Conservation (phyloP, 2,113 vertebrate species). For the Albula glossodonta region DNA sequence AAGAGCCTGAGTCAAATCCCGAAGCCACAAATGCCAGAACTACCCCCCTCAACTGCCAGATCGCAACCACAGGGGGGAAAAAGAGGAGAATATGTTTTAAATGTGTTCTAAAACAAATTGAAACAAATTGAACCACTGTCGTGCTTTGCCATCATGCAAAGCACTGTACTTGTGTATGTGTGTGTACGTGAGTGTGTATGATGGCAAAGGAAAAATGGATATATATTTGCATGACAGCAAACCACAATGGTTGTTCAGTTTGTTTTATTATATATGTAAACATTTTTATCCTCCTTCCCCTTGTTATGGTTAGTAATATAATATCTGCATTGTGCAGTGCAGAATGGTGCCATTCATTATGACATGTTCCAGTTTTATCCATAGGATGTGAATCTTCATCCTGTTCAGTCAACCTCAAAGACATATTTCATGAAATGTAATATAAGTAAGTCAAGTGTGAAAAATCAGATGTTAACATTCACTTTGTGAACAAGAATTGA, state of each 20-base stretch:
- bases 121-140: no score
- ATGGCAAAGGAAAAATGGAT: no score
- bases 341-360: background rate
- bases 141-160: no score
- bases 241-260: background rate
- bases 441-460: background rate
- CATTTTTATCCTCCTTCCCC: background rate
- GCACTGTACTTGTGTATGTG: no score
- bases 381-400: background rate
- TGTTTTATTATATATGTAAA: background rate
- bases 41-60: background rate
- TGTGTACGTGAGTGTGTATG: no score
- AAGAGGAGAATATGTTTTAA: background rate
- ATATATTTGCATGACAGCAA: background rate
- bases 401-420: background rate
- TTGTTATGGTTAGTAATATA: background rate
- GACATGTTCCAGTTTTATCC: no score
- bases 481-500: background rate
- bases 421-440: background rate
- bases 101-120: background rate
- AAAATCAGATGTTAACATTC: background rate
- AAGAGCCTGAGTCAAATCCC: background rate
- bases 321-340: background rate
- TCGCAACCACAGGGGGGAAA: no score
- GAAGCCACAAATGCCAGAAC: background rate